Percentiles rank a stretch among this genome's conserved stretches.
These are phyloP conservation scores for Rattus norvegicus DNA, from an alignment of 2,113 vertebrate genomes.

Conservation along the genomic window GRCr8 NC_086020.1:181912501-181913000, in stretches of 20 bases:
- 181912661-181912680: constrained; percentile 25
- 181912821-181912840: constrained; percentile 87
- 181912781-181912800: constrained; percentile 86
- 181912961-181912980: constrained; percentile 46
- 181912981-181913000: not conserved
- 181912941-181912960: constrained; percentile 41
- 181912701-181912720: constrained; percentile 86
- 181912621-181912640: not conserved
- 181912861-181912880: not conserved
- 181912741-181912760: constrained; percentile 87
- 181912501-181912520: not conserved
- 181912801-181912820: constrained; percentile 87
- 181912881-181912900: not conserved
- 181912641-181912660: not conserved
- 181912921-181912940: constrained; percentile 26
- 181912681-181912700: not conserved
- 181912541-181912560: not conserved
- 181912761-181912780: constrained; percentile 84
- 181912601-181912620: not conserved
- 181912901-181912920: not conserved
- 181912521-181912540: not conserved
- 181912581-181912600: no score
- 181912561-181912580: not conserved
- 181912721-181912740: constrained; percentile 87
- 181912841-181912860: constrained; percentile 87